A percentile compares a stretch with the other conserved stretches of the same genome.
Evolutionary conservation across 1,140 invertebrate species (phyloP).

Genomic region (Frieseomelitta varia): DNA sequence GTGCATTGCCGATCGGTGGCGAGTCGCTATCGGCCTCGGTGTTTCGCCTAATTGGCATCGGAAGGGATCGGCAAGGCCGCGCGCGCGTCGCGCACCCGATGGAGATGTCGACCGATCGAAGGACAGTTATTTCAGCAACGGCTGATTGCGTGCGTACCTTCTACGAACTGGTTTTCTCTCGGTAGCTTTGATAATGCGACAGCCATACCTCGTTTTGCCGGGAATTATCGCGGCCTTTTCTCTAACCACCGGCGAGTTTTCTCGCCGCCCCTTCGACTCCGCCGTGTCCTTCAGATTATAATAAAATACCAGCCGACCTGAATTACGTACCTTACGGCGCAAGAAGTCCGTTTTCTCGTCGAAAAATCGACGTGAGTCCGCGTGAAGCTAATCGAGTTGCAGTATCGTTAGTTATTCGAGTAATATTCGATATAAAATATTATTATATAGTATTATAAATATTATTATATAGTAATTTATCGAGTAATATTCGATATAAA

Average conservation of each 20-base stretch:
- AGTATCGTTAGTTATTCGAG: no score
- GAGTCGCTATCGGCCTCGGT: not conserved
- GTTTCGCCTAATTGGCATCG: constrained; percentile 7
- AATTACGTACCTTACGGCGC: no score
- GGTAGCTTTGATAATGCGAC: constrained; percentile 58
- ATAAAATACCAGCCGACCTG: constrained; percentile 36
- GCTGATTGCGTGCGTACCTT: constrained; percentile 29
- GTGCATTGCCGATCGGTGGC: not conserved
- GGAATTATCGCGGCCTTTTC: constrained; percentile 44
- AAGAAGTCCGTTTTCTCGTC: not conserved
- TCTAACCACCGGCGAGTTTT: constrained; percentile 7
- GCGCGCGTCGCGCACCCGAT: constrained; percentile 27
- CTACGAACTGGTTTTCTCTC: constrained; percentile 58
- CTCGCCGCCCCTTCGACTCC: not conserved
- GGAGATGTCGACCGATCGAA: constrained; percentile 60
- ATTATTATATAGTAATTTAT: no score
- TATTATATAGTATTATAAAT: no score
- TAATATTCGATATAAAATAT: no score
- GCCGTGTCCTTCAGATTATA: constrained; percentile 38
- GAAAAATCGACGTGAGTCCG: constrained; percentile 18
- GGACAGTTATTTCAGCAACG: constrained; percentile 56
- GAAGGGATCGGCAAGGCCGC: constrained; percentile 13
- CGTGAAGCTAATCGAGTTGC: no score
- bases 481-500: no score
- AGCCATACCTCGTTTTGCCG: constrained; percentile 40